phyloP scores from a whole-genome alignment of 1,140 invertebrate species.

The Paralvinella palmiformis region DNA sequence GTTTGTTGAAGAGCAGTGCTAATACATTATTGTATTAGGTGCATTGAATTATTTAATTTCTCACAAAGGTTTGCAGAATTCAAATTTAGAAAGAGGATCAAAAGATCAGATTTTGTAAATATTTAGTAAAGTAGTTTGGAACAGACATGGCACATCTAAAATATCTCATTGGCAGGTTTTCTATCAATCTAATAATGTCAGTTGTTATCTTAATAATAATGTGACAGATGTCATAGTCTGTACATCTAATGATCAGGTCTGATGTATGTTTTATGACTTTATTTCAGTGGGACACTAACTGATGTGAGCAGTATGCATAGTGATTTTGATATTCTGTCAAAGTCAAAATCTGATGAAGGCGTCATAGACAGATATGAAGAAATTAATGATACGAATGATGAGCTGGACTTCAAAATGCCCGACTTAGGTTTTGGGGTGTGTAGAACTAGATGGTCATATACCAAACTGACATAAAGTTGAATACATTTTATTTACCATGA shows the following conservation, averaged over 20 bases:
- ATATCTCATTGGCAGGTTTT: not conserved
- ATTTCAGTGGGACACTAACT: conserved; percentile 19
- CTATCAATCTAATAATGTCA: not conserved
- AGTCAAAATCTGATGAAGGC: too few species aligned
- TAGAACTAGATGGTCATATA: too few species aligned
- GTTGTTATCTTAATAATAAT: not conserved
- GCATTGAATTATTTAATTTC: too few species aligned
- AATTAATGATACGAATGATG: not conserved
- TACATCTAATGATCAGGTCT: not conserved
- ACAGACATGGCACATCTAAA: not conserved
- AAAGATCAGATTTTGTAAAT: not conserved
- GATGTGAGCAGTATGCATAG: conserved; percentile 19
- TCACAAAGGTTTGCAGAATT: too few species aligned
- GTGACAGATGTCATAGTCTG: not conserved
- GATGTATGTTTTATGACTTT: not conserved
- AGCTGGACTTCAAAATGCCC: not conserved
- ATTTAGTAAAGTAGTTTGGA: not conserved
- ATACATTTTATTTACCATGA: not conserved
- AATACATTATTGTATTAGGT: too few species aligned
- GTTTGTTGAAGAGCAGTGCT: too few species aligned
- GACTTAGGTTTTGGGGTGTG: too few species aligned
- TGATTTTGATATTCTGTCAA: too few species aligned
- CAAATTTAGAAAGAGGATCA: too few species aligned
- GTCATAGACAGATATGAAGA: too few species aligned
- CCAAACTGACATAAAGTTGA: not conserved